A percentile compares a stretch with the other conserved stretches of the same genome.
Evolutionary conservation across 2,888 invertebrate species (phyloP).

Genomic region (Drosophila tripunctata): DNA sequence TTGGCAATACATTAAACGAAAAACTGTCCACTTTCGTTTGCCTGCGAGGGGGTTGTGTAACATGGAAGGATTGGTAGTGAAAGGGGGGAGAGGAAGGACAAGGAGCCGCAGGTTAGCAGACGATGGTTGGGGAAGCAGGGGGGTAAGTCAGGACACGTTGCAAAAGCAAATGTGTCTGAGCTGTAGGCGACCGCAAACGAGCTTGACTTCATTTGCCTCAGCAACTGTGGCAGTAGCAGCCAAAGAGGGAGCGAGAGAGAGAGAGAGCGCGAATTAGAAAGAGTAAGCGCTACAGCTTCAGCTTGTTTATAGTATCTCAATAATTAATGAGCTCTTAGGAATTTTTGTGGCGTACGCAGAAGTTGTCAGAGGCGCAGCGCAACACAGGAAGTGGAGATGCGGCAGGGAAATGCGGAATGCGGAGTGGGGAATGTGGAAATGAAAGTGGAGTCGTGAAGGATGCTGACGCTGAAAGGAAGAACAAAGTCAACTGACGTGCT

Average conservation of each 20-base stretch:
- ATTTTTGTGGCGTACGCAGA: conserved; percentile 72
- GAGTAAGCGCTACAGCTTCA: conserved; percentile 37
- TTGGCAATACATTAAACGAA: conserved; percentile 33
- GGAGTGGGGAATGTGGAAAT: neutral
- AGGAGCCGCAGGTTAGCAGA: conserved; percentile 40
- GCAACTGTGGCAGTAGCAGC: neutral
- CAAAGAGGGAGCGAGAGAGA: conserved; percentile 14
- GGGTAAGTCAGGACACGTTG: conserved; percentile 21
- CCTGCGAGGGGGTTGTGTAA: conserved; percentile 3
- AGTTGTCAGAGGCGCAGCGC: conserved; percentile 21
- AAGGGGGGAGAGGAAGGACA: neutral
- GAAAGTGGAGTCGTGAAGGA: conserved; percentile 34
- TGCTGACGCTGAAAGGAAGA: conserved; percentile 27
- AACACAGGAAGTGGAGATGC: neutral
- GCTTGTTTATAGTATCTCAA: conserved; percentile 80
- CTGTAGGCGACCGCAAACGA: conserved; percentile 78
- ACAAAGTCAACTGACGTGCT: conserved; percentile 76
- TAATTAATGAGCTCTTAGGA: conserved; percentile 82
- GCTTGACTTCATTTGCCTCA: conserved; percentile 71
- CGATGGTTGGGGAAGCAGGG: neutral
- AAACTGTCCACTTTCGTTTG: conserved; percentile 65
- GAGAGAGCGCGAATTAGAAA: conserved; percentile 15
- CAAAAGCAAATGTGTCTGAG: conserved; percentile 72
- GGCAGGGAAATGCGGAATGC: neutral
- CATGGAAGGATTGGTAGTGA: too few relatives aligned